phyloP scores from a whole-genome alignment of 2,888 invertebrate genomes.

The Cantharis rufa region DNA sequence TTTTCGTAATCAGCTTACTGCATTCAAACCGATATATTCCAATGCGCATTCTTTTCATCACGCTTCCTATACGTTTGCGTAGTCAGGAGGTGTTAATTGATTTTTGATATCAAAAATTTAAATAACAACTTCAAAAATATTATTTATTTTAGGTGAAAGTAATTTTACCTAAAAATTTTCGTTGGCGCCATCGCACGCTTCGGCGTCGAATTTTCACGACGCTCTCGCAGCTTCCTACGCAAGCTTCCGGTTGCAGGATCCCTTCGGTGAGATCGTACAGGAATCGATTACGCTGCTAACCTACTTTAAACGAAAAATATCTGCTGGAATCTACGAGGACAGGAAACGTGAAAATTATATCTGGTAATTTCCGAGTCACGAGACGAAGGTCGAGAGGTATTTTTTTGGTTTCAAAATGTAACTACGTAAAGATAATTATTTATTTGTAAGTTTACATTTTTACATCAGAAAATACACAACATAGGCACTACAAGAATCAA shows the following conservation, averaged over 20 bases:
- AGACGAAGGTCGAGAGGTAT: not conserved
- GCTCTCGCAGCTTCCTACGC: slow-evolving; percentile 1
- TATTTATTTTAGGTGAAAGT: not conserved
- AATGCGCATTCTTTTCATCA: not conserved
- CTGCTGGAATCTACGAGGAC: too few relatives aligned
- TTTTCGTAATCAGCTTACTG: not conserved
- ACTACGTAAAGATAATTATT: not conserved
- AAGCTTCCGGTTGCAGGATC: not conserved
- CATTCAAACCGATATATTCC: not conserved
- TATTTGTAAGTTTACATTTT: slow-evolving; percentile 11
- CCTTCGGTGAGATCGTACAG: not conserved
- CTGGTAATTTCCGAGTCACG: not conserved
- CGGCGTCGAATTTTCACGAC: not conserved
- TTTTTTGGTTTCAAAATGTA: not conserved
- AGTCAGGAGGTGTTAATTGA: not conserved
- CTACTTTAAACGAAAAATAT: not conserved
- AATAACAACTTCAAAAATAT: not conserved
- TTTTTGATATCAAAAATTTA: not conserved
- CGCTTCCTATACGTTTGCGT: not conserved
- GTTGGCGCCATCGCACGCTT: not conserved
- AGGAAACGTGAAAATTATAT: too few relatives aligned
- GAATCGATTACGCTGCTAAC: not conserved
- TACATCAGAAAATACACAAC: not conserved
- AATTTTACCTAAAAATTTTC: not conserved
- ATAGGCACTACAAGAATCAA: not conserved